These are phyloP conservation scores for Drosophila atripex DNA, from an alignment of 2,888 invertebrate genomes.

Conservation along the genomic window DNA sequence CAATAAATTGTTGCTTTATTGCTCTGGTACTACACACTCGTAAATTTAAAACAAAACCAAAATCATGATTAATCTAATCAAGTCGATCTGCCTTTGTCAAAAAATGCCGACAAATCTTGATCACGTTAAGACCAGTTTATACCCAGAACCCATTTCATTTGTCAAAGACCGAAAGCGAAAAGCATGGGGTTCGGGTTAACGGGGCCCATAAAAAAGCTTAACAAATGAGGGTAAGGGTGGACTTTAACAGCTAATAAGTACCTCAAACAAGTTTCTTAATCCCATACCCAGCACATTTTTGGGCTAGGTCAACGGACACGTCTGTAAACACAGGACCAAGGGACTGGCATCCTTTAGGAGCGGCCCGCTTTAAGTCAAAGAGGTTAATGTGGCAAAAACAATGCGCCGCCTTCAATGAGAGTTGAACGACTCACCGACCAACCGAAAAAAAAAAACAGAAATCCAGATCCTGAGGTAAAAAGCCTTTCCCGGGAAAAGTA, in stretches of 20 bases:
- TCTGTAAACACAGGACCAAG: constrained; percentile 29
- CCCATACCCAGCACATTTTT: constrained; percentile 23
- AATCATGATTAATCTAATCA: constrained; percentile 6
- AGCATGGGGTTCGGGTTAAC: constrained; percentile 23
- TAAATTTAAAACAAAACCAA: neutral
- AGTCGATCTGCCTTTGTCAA: constrained; percentile 15
- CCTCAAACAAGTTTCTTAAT: constrained; percentile 37
- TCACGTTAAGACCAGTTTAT: constrained; percentile 1
- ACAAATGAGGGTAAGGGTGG: constrained; percentile 35
- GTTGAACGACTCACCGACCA: constrained; percentile 20
- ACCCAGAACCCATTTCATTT: constrained; percentile 19
- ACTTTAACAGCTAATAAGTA: constrained; percentile 33
- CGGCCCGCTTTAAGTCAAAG: constrained; percentile 22
- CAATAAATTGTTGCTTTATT: too few relatives aligned
- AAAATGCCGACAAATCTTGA: constrained; percentile 13
- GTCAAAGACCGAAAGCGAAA: constrained; percentile 20
- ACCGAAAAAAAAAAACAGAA: constrained; percentile 13
- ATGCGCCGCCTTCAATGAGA: constrained; percentile 31
- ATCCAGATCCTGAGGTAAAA: constrained; percentile 49
- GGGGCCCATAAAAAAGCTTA: constrained; percentile 12
- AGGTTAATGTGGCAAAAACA: constrained; percentile 18
- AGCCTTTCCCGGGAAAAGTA: constrained; percentile 54
- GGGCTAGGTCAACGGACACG: constrained; percentile 53
- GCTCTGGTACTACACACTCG: too few relatives aligned
- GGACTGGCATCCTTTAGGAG: constrained; percentile 14